phyloP scores from a whole-genome alignment of 2,888 invertebrate species.

The Blomia tropicalis region DNA sequence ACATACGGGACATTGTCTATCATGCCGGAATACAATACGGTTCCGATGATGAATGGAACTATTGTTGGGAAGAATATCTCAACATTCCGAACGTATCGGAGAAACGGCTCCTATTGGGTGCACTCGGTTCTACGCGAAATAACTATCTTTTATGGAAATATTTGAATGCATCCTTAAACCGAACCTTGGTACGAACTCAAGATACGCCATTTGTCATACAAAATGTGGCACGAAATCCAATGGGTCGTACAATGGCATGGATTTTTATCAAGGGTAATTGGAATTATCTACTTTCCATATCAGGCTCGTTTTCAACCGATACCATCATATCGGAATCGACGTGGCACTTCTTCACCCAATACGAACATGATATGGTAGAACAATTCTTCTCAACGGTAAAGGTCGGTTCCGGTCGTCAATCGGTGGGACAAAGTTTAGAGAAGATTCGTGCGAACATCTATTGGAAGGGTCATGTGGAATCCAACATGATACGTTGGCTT shows the following conservation, averaged over 20 bases:
- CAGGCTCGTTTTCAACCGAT: constrained; percentile 32
- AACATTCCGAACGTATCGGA: constrained; percentile 33
- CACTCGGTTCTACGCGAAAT: constrained; percentile 34
- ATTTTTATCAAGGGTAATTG: constrained; percentile 54
- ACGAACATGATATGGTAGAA: constrained; percentile 33
- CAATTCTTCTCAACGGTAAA: constrained; percentile 33
- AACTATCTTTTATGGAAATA: constrained; percentile 39
- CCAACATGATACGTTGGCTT: constrained; percentile 34
- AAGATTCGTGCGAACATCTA: constrained; percentile 35
- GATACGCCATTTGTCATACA: constrained; percentile 54
- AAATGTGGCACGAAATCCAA: constrained; percentile 49
- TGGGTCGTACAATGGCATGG: constrained; percentile 55
- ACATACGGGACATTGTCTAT: constrained; percentile 55
- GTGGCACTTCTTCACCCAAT: constrained; percentile 33
- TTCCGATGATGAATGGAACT: constrained; percentile 34
- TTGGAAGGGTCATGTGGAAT: constrained; percentile 33
- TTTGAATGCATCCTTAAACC: constrained; percentile 53
- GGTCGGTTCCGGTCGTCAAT: constrained; percentile 32
- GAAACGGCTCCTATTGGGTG: constrained; percentile 33
- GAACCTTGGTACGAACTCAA: constrained; percentile 50
- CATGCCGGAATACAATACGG: constrained; percentile 41
- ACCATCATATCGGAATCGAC: constrained; percentile 32
- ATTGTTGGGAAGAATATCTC: constrained; percentile 34
- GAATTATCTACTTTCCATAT: constrained; percentile 35
- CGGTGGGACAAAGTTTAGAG: constrained; percentile 35